These are phyloP conservation scores for Ambastaia sidthimunki DNA, from an alignment of 2,797 vertebrate genomes.

Conservation along the genomic window DNA sequence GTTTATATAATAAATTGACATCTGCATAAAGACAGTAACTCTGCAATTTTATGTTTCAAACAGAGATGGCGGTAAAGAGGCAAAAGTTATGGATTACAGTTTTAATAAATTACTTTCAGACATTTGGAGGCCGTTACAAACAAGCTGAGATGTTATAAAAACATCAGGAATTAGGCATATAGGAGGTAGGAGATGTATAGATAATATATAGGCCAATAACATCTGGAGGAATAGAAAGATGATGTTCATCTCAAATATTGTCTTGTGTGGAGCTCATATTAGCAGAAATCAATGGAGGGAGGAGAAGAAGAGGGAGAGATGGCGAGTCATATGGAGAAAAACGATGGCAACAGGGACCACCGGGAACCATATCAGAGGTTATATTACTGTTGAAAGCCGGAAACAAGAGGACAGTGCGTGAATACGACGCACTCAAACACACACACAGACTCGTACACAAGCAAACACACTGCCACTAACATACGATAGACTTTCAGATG, in stretches of 20 bases:
- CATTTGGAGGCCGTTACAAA: too few relatives aligned
- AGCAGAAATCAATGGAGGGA: slow-evolving; percentile 24
- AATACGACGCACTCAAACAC: slow-evolving; percentile 33
- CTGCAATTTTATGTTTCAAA: too few relatives aligned
- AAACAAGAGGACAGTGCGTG: slow-evolving; percentile 18
- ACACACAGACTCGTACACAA: background rate
- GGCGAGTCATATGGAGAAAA: slow-evolving; percentile 2
- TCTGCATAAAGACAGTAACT: too few relatives aligned
- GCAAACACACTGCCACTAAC: slow-evolving; percentile 20
- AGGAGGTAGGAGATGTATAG: background rate
- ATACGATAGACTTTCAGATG: slow-evolving; percentile 51
- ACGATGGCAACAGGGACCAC: slow-evolving; percentile 8
- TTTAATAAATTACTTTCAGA: too few relatives aligned
- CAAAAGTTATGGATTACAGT: too few relatives aligned
- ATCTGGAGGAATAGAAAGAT: slow-evolving; percentile 21
- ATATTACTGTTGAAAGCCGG: slow-evolving; percentile 28
- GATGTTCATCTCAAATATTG: slow-evolving; percentile 25
- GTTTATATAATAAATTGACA: too few relatives aligned
- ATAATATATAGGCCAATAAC: slow-evolving; percentile 3
- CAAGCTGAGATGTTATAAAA: too few relatives aligned
- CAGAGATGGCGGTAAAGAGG: too few relatives aligned
- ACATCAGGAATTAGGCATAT: too few relatives aligned
- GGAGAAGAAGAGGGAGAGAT: slow-evolving; percentile 8
- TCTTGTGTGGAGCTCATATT: slow-evolving; percentile 20
- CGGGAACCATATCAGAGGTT: slow-evolving; percentile 21